These are phyloP conservation scores for Ligdia adustata DNA, from an alignment of 2,888 invertebrate genomes.

Conservation along the genomic window DNA sequence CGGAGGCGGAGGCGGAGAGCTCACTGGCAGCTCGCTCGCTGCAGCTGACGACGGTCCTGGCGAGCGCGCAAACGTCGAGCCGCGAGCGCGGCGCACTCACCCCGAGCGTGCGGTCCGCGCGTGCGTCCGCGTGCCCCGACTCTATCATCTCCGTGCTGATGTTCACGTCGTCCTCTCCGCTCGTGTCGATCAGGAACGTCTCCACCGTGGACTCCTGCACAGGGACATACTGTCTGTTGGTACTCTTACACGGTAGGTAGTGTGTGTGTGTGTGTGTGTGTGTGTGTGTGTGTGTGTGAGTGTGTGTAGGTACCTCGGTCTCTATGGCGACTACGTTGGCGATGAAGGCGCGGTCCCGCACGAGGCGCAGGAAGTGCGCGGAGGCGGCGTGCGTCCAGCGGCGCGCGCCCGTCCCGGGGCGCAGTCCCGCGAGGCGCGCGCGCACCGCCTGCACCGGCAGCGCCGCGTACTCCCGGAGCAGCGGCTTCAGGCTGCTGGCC, in stretches of 20 bases:
- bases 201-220: slow-evolving; percentile 56
- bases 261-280: slow-evolving; percentile 2
- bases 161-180: slow-evolving; percentile 70
- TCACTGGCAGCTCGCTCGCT: slow-evolving; percentile 39
- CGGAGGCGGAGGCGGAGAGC: slow-evolving; percentile 59
- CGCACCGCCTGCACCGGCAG: slow-evolving; percentile 80
- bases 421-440: slow-evolving; percentile 74
- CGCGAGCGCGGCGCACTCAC: slow-evolving; percentile 53
- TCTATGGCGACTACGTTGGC: slow-evolving; percentile 59
- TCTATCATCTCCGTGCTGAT: slow-evolving; percentile 74
- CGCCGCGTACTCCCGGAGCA: slow-evolving; percentile 63
- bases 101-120: slow-evolving; percentile 50
- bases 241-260: background rate
- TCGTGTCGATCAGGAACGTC: slow-evolving; percentile 80
- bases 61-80: slow-evolving; percentile 26
- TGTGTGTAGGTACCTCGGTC: slow-evolving; percentile 44
- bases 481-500: slow-evolving; percentile 51
- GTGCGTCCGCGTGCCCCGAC: slow-evolving; percentile 74
- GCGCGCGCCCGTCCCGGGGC: slow-evolving; percentile 61
- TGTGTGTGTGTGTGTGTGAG: background rate
- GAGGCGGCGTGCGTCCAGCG: slow-evolving; percentile 76
- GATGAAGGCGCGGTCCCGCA: slow-evolving; percentile 60
- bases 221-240: too few relatives aligned
- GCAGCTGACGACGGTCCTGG: slow-evolving; percentile 3
- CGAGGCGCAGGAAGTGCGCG: slow-evolving; percentile 61